Conservation (phyloP, 2,888 invertebrate species). For the Notocelia uddmanniana region DNA sequence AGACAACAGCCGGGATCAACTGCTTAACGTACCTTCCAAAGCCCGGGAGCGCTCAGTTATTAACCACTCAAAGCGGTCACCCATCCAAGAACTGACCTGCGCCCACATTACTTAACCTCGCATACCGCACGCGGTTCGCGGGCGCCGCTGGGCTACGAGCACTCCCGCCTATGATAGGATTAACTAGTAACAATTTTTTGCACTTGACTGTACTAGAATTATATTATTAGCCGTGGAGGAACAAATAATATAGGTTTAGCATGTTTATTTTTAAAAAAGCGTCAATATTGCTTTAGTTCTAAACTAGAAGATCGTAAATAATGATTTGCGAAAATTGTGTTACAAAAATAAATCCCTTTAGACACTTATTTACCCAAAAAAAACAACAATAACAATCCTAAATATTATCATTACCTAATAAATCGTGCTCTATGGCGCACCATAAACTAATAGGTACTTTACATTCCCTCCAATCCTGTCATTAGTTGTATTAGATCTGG, state of each 20-base stretch:
- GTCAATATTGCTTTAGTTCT: not conserved
- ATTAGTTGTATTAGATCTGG: constrained; percentile 80
- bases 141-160: too few species aligned
- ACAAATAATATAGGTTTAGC: not conserved
- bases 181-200: too few species aligned
- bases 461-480: constrained; percentile 68
- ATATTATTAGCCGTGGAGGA: too few species aligned
- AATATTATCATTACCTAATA: constrained; percentile 46
- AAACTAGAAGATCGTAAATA: not conserved
- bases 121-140: too few species aligned
- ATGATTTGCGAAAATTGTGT: constrained; percentile 10
- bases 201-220: too few species aligned
- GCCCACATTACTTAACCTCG: too few species aligned
- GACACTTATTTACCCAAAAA: constrained; percentile 45
- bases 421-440: constrained; percentile 49
- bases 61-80: too few species aligned
- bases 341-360: constrained; percentile 15
- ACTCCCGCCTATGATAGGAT: too few species aligned
- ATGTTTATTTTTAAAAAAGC: not conserved
- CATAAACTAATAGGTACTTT: constrained; percentile 66
- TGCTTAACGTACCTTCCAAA: too few species aligned
- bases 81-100: too few species aligned
- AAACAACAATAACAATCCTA: constrained; percentile 36
- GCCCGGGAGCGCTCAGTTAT: too few species aligned
- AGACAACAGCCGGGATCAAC: too few species aligned